Conservation (phyloP, 2,113 vertebrate species). For the Chlamydotis undulata region DNA sequence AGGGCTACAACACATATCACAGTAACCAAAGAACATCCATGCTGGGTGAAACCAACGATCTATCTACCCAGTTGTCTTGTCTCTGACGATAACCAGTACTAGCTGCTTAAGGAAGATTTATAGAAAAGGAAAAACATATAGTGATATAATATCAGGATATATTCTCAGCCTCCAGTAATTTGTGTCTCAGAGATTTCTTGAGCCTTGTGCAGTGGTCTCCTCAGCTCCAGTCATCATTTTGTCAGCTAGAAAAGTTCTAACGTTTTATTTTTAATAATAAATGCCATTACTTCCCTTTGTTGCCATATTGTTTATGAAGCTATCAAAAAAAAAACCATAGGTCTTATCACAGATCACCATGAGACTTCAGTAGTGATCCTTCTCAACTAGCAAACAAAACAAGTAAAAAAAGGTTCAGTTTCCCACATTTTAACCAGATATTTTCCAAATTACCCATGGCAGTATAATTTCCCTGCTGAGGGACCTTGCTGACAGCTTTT, state of each 20-base stretch:
- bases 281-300: background rate
- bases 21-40: background rate
- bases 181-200: background rate
- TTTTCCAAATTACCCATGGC: background rate
- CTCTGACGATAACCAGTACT: background rate
- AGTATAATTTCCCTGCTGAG: background rate
- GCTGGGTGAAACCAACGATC: background rate
- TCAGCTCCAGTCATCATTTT: background rate
- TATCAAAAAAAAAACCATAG: background rate
- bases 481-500: background rate
- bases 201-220: background rate
- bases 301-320: background rate
- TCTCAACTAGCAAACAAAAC: background rate
- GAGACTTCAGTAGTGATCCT: background rate
- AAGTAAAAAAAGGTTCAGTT: background rate
- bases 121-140: background rate
- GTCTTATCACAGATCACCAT: background rate
- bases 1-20: background rate
- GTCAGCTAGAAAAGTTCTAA: background rate
- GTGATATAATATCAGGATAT: background rate
- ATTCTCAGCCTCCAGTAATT: background rate
- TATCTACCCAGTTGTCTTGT: background rate
- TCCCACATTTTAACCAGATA: background rate
- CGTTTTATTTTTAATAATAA: background rate
- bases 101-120: background rate